A percentile compares a stretch with the other conserved stretches of the same genome.
These are phyloP conservation scores for Cavia porcellus DNA, from an alignment of 2,113 vertebrate species.

Conservation along the genomic window DNA sequence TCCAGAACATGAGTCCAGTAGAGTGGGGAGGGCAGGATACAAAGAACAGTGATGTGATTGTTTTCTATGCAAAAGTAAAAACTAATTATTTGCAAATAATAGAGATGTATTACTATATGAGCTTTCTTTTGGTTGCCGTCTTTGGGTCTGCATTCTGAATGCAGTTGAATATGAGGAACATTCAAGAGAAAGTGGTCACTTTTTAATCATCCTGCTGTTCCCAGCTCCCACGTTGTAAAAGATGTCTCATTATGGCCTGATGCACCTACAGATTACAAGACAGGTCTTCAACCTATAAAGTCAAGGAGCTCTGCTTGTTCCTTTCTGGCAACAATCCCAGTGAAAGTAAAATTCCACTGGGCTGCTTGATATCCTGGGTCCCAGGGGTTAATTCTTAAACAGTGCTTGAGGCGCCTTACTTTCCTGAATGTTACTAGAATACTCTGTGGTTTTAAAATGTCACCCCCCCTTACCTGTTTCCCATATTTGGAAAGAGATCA, in stretches of 20 bases:
- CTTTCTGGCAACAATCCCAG: slow-evolving; percentile 77
- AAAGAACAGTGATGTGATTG: background rate
- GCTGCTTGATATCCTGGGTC: slow-evolving; percentile 70
- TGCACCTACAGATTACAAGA: slow-evolving; percentile 82
- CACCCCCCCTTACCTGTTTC: background rate
- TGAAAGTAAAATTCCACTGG: slow-evolving; percentile 68
- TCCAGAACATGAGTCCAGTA: background rate
- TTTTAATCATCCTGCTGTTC: too few species aligned
- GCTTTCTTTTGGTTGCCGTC: background rate
- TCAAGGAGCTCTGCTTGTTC: slow-evolving; percentile 46
- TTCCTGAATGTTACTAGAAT: slow-evolving; percentile 78
- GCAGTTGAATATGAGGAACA: background rate
- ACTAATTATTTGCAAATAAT: background rate
- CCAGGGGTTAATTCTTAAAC: slow-evolving; percentile 73
- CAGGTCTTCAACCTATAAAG: slow-evolving; percentile 83
- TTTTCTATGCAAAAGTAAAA: slow-evolving; percentile 11
- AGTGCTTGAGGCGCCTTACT: slow-evolving; percentile 70
- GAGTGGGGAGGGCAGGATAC: background rate
- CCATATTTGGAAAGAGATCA: rapidly evolving
- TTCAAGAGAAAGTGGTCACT: background rate
- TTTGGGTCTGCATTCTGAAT: background rate
- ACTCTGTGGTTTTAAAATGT: slow-evolving; percentile 82
- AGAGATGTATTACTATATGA: background rate
- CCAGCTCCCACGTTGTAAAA: background rate
- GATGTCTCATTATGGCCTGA: slow-evolving; percentile 57